Evolutionary conservation across 2,797 vertebrate species (phyloP), one percentile per base, ranked within the genome.

Genomic region (Poecilia picta): DNA sequence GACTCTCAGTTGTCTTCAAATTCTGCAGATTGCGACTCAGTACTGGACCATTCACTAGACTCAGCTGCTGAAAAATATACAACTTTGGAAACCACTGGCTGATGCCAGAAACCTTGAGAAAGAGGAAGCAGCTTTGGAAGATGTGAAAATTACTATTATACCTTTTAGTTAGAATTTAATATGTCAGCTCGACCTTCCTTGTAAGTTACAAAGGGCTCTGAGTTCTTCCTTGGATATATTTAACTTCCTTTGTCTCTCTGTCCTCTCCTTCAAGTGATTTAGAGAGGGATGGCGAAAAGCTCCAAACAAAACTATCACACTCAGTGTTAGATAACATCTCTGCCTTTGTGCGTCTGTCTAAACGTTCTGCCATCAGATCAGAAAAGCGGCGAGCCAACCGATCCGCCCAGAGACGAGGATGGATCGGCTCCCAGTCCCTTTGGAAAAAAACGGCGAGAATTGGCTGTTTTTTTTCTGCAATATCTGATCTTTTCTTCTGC

Each of bases 241-340:
- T 70, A 45, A 70, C 41, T n/a, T 45, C 66, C 41, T 43, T n/a
- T 43, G 66, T 39, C 20, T 70, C 10, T 43, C 23, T n/a, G 20
- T 66, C 18, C 8, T 13, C 66, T 70, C 66, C 36, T 43, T 43
- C 4, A n/a, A 8, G 23, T 43, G 10, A 20, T 68, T 68, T 68
- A 39, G 20, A 68, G 18, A 41, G 18, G 3, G 23, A 39, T 41
- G 31, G 41, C 43, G 36, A 68, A 28, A 66, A 25, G 7, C 15
- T 68, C 53, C 23, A 16, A 31, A 72, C 71, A 46, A 47, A 39
- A 62, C 72, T 80, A 15, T 7, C 66, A 41, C 36, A 41, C 23
- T 70, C 66, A 1, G 5, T n/a, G 51, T 82, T 71, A 49, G 73
- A 64, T 86, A n/a, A 79, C 81, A 74, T 71, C 78, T 70, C 72